Conservation (phyloP, 2,797 vertebrate genomes). For the Poecilia velifera region DNA sequence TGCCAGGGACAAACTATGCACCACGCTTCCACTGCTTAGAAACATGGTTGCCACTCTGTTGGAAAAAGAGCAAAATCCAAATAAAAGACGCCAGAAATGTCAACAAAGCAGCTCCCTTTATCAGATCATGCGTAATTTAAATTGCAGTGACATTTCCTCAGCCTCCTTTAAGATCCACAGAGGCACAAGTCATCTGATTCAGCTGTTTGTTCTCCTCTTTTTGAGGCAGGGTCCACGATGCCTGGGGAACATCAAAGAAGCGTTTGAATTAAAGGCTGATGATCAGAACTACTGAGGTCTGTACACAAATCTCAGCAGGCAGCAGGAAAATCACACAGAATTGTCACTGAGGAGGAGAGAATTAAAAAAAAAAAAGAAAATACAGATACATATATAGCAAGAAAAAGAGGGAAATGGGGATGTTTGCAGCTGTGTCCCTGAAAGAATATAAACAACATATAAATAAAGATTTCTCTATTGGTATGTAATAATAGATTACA, state of each 20-base stretch:
- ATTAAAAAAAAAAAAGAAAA: slow-evolving; percentile 40
- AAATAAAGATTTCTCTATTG: not conserved
- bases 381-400: slow-evolving; percentile 17
- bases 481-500: not conserved
- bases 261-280: slow-evolving; percentile 59
- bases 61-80: not conserved
- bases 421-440: slow-evolving; percentile 7
- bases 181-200: slow-evolving; percentile 56
- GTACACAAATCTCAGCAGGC: slow-evolving; percentile 25
- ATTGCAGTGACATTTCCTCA: slow-evolving; percentile 68
- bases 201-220: slow-evolving; percentile 61
- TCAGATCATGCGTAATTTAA: slow-evolving; percentile 66
- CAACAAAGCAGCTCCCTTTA: slow-evolving; percentile 54
- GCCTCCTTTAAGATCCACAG: slow-evolving; percentile 58
- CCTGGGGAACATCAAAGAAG: slow-evolving; percentile 63
- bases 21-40: not conserved
- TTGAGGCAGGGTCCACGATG: slow-evolving; percentile 35
- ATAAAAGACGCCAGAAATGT: slow-evolving; percentile 35
- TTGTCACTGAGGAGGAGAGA: slow-evolving; percentile 22
- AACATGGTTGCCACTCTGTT: slow-evolving; percentile 30
- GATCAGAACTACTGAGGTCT: slow-evolving; percentile 49
- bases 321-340: slow-evolving; percentile 31
- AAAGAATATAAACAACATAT: slow-evolving; percentile 22
- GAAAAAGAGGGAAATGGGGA: not conserved
- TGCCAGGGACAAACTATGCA: slow-evolving; percentile 4